Percentiles rank a stretch among this genome's conserved stretches.
Evolutionary conservation across 2,888 invertebrate species (phyloP).

Genomic region (Drosophila infuscata): DNA sequence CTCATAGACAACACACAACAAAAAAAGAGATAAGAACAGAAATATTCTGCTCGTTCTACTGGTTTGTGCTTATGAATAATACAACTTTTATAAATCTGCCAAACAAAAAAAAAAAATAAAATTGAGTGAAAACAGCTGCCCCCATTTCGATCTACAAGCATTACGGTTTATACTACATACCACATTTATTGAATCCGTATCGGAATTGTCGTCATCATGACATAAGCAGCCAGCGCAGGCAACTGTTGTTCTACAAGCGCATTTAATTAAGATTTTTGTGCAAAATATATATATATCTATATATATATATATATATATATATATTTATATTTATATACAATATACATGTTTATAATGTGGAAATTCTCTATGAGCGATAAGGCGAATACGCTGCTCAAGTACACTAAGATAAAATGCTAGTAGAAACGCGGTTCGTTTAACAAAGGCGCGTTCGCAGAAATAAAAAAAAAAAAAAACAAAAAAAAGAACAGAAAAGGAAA

Average conservation of each 20-base stretch:
- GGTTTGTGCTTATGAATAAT: conserved; percentile 27
- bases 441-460: conserved; percentile 53
- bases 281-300: not conserved
- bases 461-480: conserved; percentile 29
- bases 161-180: not conserved
- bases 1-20: conserved; percentile 42
- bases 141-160: conserved; percentile 1
- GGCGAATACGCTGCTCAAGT: conserved; percentile 13
- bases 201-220: conserved; percentile 56
- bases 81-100: conserved; percentile 31
- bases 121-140: conserved; percentile 62
- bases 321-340: conserved; percentile 4
- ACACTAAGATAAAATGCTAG: conserved; percentile 39
- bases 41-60: not conserved
- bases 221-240: conserved; percentile 38
- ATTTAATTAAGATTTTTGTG: conserved; percentile 63
- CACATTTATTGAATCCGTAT: conserved; percentile 30
- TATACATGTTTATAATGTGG: conserved; percentile 26
- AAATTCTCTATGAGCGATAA: conserved; percentile 46
- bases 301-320: conserved; percentile 10
- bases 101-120: conserved; percentile 6
- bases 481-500: conserved; percentile 28
- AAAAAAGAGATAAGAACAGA: not conserved
- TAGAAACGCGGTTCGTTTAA: conserved; percentile 20
- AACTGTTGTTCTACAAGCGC: conserved; percentile 29